phyloP scores from a whole-genome alignment of 2,113 vertebrate species.

The sheep (Ovis aries) region DNA sequence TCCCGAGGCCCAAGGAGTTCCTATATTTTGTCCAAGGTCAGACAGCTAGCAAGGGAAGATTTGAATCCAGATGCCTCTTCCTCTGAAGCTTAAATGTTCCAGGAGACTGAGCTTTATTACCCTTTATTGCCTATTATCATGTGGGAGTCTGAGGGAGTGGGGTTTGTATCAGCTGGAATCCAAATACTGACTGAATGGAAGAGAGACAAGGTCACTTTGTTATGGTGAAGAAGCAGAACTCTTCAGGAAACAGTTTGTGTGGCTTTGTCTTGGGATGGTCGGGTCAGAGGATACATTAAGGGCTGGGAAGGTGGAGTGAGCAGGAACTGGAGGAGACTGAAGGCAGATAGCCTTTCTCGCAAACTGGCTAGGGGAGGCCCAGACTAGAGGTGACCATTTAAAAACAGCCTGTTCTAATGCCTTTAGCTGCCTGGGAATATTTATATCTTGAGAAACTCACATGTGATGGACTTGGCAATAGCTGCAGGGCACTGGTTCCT shows the following conservation, averaged over 20 bases:
- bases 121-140: not conserved
- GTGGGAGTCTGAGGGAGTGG: not conserved
- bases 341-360: not conserved
- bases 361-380: not conserved
- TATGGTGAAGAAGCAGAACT: not conserved
- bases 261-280: not conserved
- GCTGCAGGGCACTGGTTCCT: slow-evolving; percentile 26
- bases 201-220: not conserved
- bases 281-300: not conserved
- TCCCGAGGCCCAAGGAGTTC: not conserved
- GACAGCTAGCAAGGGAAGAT: not conserved
- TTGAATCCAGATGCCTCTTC: slow-evolving; percentile 14
- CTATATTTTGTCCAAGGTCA: slow-evolving; percentile 20
- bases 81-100: not conserved
- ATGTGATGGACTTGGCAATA: slow-evolving; percentile 57
- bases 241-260: not conserved
- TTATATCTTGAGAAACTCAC: slow-evolving; percentile 58
- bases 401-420: slow-evolving; percentile 40
- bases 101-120: slow-evolving; percentile 18
- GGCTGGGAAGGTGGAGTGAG: not conserved
- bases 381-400: slow-evolving; percentile 4
- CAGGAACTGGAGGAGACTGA: not conserved
- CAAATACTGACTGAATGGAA: not conserved
- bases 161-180: not conserved
- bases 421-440: slow-evolving; percentile 53